Evolutionary conservation across 2,888 invertebrate genomes (phyloP), one percentile per base, ranked within the genome.

Genomic region (Junonia oenone): DNA sequence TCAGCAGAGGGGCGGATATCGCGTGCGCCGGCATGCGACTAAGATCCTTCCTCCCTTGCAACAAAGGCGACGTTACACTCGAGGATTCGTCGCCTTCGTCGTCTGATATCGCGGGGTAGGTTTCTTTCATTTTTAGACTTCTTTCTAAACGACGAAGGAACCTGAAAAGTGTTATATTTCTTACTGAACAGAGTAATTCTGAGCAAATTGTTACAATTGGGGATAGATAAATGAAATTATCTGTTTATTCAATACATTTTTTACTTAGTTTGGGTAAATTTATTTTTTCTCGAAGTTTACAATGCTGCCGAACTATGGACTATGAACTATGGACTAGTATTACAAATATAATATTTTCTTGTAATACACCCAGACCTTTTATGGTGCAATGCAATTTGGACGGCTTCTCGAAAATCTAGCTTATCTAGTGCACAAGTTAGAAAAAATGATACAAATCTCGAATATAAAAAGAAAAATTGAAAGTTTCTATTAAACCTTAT

Each of bases 61-160:
- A 82, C 2, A 93, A 76, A 0, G 94, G 94, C 2, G 93, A 93
- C 26, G 93, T 93, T 38, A 93, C 93, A 69, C 92, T 91, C 19
- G 93, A 93, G 13, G 93, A 93, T 61, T 92, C 92, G 71, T 91
- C 91, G 33, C 90, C 91, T 73, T 91, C 87, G 67, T 93, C 92
- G 66, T 92, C 91, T 47, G 93, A 92, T 63, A 91, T 83, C 57
- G 92, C 91, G 51, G 92, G 91, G 65, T 91, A 87, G 66, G 88
- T 91, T 71, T 93, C 93, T 66, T 92, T 93, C 76, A 92, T 91
- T 79, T 94, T 93, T 66, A 95, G 83, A 71, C 94, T 95, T 71
- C 93, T 91, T 72, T 95, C 94, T 68, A 95, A 79, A 64, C 95
- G 91, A 66, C 94, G 90, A 53, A 95, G 86, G 81, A 95, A 95